A percentile compares a stretch with the other conserved stretches of the same genome.
Evolutionary conservation across 2,888 invertebrate species (phyloP).

Genomic region (Empis livida): DNA sequence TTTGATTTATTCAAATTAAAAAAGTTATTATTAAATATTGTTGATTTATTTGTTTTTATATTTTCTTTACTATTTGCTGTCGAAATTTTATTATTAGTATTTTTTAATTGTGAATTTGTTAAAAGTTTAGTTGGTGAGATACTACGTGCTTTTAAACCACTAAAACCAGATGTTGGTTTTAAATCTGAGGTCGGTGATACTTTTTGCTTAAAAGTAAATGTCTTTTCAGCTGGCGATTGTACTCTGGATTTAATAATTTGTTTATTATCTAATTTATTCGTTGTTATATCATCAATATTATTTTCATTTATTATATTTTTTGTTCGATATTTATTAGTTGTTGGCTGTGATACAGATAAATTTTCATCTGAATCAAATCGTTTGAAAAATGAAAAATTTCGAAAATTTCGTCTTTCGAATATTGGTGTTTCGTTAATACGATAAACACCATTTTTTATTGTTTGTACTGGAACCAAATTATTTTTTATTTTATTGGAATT

Average conservation of each 20-base stretch:
- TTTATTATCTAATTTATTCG: background rate
- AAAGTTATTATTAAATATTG: slow-evolving; percentile 12
- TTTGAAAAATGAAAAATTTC: slow-evolving; percentile 11
- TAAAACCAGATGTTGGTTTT: slow-evolving; percentile 12
- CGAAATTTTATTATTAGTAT: background rate
- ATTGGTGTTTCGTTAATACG: slow-evolving; percentile 35
- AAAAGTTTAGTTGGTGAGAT: background rate
- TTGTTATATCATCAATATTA: background rate
- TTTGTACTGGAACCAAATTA: slow-evolving; percentile 10
- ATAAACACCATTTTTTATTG: slow-evolving; percentile 15
- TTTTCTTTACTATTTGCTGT: background rate
- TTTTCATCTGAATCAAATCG: slow-evolving; percentile 30
- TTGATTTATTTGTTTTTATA: background rate
- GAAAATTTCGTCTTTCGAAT: slow-evolving; percentile 24
- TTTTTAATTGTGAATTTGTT: background rate
- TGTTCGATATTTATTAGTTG: background rate
- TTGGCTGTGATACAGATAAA: slow-evolving; percentile 15
- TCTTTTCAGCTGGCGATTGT: slow-evolving; percentile 10
- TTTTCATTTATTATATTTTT: background rate
- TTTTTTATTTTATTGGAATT: slow-evolving; percentile 5
- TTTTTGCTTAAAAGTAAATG: slow-evolving; percentile 14
- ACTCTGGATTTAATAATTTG: slow-evolving; percentile 1
- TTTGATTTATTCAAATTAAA: slow-evolving; percentile 12
- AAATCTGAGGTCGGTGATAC: slow-evolving; percentile 14
- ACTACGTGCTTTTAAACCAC: background rate